Percentiles rank a stretch among this genome's conserved stretches.
Conservation (phyloP, 2,888 invertebrate species). For the Polylopha cassiicola region DNA sequence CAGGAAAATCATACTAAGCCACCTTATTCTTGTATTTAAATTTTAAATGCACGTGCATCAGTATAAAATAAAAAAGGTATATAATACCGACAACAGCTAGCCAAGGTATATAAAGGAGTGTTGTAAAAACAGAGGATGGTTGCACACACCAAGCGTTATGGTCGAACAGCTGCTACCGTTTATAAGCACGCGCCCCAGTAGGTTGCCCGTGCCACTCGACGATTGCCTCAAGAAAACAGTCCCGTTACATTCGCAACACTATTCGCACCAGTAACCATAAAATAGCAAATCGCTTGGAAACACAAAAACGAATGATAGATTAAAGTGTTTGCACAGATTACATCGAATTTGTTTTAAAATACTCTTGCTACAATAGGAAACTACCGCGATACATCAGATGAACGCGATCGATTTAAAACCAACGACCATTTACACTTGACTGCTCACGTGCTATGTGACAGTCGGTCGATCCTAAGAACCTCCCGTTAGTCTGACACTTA, state of each 20-base stretch:
- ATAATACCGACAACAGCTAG: too few relatives aligned
- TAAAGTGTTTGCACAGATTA: too few relatives aligned
- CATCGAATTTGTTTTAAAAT: not conserved
- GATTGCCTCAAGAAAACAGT: constrained; percentile 35
- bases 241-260: constrained; percentile 33
- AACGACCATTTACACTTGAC: constrained; percentile 34
- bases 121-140: constrained; percentile 56
- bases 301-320: too few relatives aligned
- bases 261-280: constrained; percentile 28
- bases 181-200: constrained; percentile 43
- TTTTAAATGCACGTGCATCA: too few relatives aligned
- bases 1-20: too few relatives aligned
- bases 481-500: too few relatives aligned
- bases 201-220: constrained; percentile 35
- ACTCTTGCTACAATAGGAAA: not conserved
- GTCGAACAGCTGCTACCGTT: constrained; percentile 57
- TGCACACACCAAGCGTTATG: constrained; percentile 54
- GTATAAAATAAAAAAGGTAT: too few relatives aligned
- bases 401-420: constrained; percentile 28
- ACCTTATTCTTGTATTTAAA: too few relatives aligned
- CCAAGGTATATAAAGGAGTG: constrained; percentile 34
- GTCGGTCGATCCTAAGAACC: too few relatives aligned
- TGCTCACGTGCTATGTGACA: constrained; percentile 33
- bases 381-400: constrained; percentile 17
- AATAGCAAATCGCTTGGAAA: too few relatives aligned